Percentiles rank a stretch among this genome's conserved stretches.
phyloP scores from a whole-genome alignment of 1,140 invertebrate species.

The Coelopa frigida region DNA sequence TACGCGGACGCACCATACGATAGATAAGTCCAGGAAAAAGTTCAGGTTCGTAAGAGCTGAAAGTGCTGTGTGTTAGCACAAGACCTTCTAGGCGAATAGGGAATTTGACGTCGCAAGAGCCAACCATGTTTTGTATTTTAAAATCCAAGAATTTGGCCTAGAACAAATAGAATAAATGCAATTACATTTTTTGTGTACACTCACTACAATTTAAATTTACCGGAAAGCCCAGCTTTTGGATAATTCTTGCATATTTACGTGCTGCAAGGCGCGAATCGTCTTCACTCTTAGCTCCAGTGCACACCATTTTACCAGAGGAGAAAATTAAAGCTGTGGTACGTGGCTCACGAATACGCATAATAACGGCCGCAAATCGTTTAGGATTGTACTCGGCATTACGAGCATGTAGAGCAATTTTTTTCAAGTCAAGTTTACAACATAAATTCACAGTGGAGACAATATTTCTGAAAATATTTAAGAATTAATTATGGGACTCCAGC shows the following conservation, averaged over 20 bases:
- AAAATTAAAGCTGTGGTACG: constrained; percentile 98
- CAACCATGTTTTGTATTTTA: constrained; percentile 99
- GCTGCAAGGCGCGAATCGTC: constrained; percentile 94
- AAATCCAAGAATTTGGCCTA: constrained; percentile 98
- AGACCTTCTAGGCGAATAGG: constrained; percentile 96
- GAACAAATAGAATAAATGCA: constrained; percentile 8
- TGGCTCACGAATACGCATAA: constrained; percentile 98
- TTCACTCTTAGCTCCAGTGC: constrained; percentile 99
- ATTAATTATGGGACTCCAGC: not conserved
- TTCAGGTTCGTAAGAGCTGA: constrained; percentile 92
- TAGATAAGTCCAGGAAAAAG: constrained; percentile 98
- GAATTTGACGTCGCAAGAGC: constrained; percentile 98
- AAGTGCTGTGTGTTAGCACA: constrained; percentile 93
- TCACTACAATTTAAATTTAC: constrained; percentile 47
- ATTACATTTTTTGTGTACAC: not conserved
- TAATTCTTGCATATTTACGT: constrained; percentile 97
- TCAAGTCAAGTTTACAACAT: constrained; percentile 90
- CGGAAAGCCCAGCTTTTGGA: constrained; percentile 95
- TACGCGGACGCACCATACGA: constrained; percentile 98
- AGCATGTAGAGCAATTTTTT: constrained; percentile 97
- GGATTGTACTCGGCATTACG: constrained; percentile 99
- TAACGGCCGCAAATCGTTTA: constrained; percentile 99
- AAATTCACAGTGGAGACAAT: constrained; percentile 98
- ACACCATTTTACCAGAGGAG: constrained; percentile 99
- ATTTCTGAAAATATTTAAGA: constrained; percentile 59